Conservation (phyloP, 2,888 invertebrate species). For the Epistrophella euchroma region DNA sequence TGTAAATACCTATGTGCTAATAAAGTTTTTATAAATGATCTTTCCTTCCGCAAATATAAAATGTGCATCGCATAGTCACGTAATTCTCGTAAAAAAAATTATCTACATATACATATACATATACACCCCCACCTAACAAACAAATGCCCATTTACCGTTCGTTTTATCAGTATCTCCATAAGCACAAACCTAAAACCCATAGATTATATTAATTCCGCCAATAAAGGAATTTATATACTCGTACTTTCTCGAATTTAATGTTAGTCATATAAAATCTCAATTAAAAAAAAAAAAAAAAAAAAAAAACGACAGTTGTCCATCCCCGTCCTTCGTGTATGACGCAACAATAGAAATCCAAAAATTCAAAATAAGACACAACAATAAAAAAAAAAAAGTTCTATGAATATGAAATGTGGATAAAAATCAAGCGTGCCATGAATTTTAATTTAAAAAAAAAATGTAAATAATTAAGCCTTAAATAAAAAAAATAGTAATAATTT, state of each 20-base stretch:
- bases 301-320: constrained; percentile 1
- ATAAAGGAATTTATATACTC: constrained; percentile 42
- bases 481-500: constrained; percentile 45
- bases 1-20: too few species aligned
- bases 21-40: neutral
- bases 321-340: constrained; percentile 4
- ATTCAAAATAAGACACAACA: constrained; percentile 45
- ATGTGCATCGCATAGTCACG: neutral
- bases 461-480: constrained; percentile 53
- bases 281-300: constrained; percentile 29
- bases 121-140: neutral
- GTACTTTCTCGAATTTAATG: constrained; percentile 50
- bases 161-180: neutral
- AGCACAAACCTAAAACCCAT: constrained; percentile 8
- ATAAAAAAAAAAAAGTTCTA: constrained; percentile 24
- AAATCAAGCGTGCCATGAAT: constrained; percentile 66
- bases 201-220: constrained; percentile 29
- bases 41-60: neutral
- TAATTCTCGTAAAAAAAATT: neutral
- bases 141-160: constrained; percentile 16
- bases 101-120: too few species aligned
- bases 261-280: constrained; percentile 53
- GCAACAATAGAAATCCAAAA: constrained; percentile 70
- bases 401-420: constrained; percentile 42
- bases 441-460: constrained; percentile 61